Evolutionary conservation across 2,888 invertebrate species (phyloP).

Genomic region (Syrphus vitripennis): DNA sequence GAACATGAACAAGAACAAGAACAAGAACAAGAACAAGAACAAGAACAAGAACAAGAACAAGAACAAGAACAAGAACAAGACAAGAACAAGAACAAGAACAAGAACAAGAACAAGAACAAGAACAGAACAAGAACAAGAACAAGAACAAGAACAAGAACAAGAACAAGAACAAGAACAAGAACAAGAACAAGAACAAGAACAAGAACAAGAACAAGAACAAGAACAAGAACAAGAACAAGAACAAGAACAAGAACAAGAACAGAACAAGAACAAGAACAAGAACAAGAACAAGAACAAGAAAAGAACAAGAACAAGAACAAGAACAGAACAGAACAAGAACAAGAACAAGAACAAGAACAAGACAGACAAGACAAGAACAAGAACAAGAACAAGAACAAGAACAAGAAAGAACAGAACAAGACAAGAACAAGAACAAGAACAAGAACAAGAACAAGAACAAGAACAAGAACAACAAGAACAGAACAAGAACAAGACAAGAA

Average conservation of each 20-base stretch:
- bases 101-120: slow-evolving; percentile 75
- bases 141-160: slow-evolving; percentile 68
- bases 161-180: slow-evolving; percentile 74
- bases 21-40: too few species aligned
- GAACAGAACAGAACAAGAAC: slow-evolving; percentile 77
- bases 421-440: slow-evolving; percentile 82
- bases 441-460: slow-evolving; percentile 78
- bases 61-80: too few species aligned
- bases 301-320: slow-evolving; percentile 72
- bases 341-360: slow-evolving; percentile 70
- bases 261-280: slow-evolving; percentile 46
- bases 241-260: slow-evolving; percentile 58
- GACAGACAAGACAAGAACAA: slow-evolving; percentile 62
- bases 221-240: slow-evolving; percentile 62
- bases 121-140: slow-evolving; percentile 69
- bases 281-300: slow-evolving; percentile 75
- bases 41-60: too few species aligned
- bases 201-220: slow-evolving; percentile 75
- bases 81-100: slow-evolving; percentile 34
- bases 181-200: slow-evolving; percentile 40
- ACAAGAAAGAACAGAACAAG: slow-evolving; percentile 83
- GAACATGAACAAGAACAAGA: too few species aligned
- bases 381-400: slow-evolving; percentile 71
- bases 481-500: too few species aligned
- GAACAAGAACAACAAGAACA: slow-evolving; percentile 74